Base-by-base conservation (phyloP, 2,888 invertebrate species). In the Melanchra persicariae region DNA sequence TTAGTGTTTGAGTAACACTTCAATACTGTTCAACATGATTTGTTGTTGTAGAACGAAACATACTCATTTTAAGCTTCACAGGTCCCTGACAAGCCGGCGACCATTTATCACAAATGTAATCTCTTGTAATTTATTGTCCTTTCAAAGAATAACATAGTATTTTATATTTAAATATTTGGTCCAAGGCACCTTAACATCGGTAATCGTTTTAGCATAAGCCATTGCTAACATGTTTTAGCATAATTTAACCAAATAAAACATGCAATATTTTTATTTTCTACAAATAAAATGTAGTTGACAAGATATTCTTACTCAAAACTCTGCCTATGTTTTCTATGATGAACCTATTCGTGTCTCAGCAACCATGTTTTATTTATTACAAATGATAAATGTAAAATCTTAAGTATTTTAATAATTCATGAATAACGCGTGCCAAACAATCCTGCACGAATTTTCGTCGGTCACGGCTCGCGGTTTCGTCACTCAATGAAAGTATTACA, bases 381-480 rank as follows among this genome's bases (percentile, higher is more conserved):
- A 45, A 61, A 74, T 9, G 12, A 34, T 24, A 43, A 57, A 60
- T 19, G 51, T 52, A 52, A 51, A 47, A 65, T 54, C 9, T 30
- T 54, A 1, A 40, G 4, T 1, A 40, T 66, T 40, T 71, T 40
- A 72, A 65, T 64, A 40, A 47, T 47, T 72, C 47, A 71, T 76
- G 0, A 76, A 30, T 8, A 47, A 17, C 7, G n/a, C 1, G n/a
- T 49, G n/a, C 5, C 10, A 10, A 26, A 40, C n/a, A 47, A 19
- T 71, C 19, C 26, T 70, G n/a, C n/a, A 22, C 24, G 40, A n/a
- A 52, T 52, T 43, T 52, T 10, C 5, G 6, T 43, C n/a, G 22
- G 15, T 8, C 12, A n/a, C 19, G 17, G 49, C 15, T 40, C 12
- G 19, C 15, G 17, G 12, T 70, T 43, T 30, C 24, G 6, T n/a